Base-by-base conservation (phyloP, 2,888 invertebrate species). In the Agonopterix heracliana region DNA sequence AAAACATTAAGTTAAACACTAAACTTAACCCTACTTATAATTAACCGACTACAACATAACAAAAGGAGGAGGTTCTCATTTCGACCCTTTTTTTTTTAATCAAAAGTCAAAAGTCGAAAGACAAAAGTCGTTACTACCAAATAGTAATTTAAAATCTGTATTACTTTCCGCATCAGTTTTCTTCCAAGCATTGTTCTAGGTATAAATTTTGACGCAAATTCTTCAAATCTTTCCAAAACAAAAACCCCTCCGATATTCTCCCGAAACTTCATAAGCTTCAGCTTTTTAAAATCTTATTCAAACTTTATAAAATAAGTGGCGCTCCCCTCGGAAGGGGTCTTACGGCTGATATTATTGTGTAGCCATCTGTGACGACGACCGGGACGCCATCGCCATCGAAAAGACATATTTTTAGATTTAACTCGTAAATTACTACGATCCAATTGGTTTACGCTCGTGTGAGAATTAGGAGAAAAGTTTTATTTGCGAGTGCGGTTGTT, bases 321-420 rank as follows among this genome's bases (percentile, higher is more conserved):
- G 72, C 66, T 69, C 80, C 84, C 83, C 76, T 81, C 69, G 55
- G 65, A 64, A 75, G 76, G 84, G 81, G 68, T 68, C 74, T 68
- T 56, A 54, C 63, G 64, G 68, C 64, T 63, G 75, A 76, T 81
- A 81, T 81, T 86, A 85, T 86, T 85, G 87, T 84, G 85, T 72
- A 84, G 81, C 85, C 87, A 87, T 86, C 87, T 88, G 87, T 81
- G 86, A 83, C 86, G 78, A 68, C 63, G 68, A 68, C 57, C 60
- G 71, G 73, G 73, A 74, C 78, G 80, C 77, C 73, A 83, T 84
- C 74, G 80, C 77, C 73, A 83, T 84, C 74, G 79, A 74, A 80
- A 78, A 81, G 84, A 83, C 86, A 87, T 87, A 87, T 87, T 88
- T 87, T 87, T 85, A 85, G 85, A 85, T 85, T 84, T 84, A 80